Evolutionary conservation across 2,113 vertebrate genomes (phyloP).

Genomic region (Campylomormyrus numenius): DNA sequence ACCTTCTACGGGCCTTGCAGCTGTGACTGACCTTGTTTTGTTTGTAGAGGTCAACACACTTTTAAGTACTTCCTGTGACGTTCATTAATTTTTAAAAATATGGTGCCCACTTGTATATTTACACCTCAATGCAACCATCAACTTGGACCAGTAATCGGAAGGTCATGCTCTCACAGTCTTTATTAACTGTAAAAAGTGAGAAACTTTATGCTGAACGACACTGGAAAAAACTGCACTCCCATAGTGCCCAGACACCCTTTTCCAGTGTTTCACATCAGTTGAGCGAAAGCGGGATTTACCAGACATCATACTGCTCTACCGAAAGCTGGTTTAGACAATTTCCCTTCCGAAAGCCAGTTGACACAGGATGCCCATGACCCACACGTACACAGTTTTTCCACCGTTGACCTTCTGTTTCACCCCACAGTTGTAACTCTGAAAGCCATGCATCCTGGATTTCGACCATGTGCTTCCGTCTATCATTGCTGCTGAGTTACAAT

Average conservation of each 20-base stretch:
- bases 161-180: background rate
- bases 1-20: background rate
- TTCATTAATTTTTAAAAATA: background rate
- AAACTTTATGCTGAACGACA: background rate
- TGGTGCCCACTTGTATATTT: background rate
- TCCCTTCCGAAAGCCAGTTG: background rate
- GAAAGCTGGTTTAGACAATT: background rate
- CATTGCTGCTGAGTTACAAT: too few species aligned
- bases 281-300: background rate
- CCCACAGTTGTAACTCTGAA: background rate
- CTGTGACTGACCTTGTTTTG: background rate
- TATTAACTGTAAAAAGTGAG: background rate
- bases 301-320: background rate
- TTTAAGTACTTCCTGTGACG: background rate
- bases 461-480: background rate
- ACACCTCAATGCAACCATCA: background rate
- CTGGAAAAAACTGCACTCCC: background rate
- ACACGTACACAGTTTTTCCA: background rate
- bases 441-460: background rate
- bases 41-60: conserved; percentile 1
- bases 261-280: background rate
- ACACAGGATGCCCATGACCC: background rate
- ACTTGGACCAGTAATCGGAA: background rate
- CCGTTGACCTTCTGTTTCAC: background rate
- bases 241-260: background rate